Base-by-base conservation (phyloP, 1,140 invertebrate species). In the Trialeurodes vaporariorum region DNA sequence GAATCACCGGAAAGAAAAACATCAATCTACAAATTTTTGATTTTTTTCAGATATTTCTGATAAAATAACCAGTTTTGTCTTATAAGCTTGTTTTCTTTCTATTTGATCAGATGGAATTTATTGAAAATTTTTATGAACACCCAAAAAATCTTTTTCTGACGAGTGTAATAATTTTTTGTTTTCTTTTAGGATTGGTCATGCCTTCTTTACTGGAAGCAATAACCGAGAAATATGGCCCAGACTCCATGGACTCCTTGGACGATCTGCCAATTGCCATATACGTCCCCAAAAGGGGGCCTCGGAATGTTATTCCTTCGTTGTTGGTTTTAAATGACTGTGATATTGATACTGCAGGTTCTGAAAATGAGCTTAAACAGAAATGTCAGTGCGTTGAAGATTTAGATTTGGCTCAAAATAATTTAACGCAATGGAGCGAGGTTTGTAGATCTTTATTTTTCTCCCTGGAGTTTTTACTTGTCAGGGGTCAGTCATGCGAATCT, bases 301-400 rank as follows among this genome's bases (percentile, higher is more conserved):
- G 91, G 58, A 81, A 84, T 70, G 81, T 85, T 72, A 88, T 94
- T 63, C 92, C 92, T 9, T 86, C 89, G 0, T 79, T 92, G n/a
- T 79, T 95, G 64, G 91, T 93, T 59, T 81, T 94, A n/a, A 92
- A 93, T 73, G 90, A 92, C 75, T 92, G 90, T 77, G 88, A 91
- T 76, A 94, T 94, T 69, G 87, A 91, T 69, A 87, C 85, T 69
- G 91, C 90, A 60, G 93, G 93, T n/a, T 88, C 90, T 74, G 86
- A 87, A 23, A 82, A 85, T 49, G 85, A 86, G 64, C 79, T 96
- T 25, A 83, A 86, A 34, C 86, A 86, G 67, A 91, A 93, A 77
- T 96, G 93, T 76, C 84, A 86, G 59, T 85, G 87, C 70, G 93
- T 96, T 1, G 86, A 90, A 71, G 93, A 96, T 79, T 81, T 96